A percentile compares a stretch with the other conserved stretches of the same genome.
These are phyloP conservation scores for Sinocyclocheilus maitianheensis DNA, from an alignment of 2,113 vertebrate species.

Conservation along the genomic window DNA sequence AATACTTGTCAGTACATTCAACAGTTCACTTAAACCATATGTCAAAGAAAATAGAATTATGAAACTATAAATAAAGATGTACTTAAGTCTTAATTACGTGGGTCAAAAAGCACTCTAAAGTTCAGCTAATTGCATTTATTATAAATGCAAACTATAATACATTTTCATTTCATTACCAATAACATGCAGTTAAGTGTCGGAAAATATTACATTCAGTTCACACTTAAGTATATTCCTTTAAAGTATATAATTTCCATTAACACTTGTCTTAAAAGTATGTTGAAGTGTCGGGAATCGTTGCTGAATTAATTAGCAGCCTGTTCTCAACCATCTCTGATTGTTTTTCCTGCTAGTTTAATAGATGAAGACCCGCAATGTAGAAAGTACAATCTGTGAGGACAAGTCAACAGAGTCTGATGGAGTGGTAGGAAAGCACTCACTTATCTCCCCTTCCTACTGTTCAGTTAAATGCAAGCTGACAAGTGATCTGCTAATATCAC, in stretches of 20 bases:
- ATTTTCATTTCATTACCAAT: too few species aligned
- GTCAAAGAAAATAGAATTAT: too few species aligned
- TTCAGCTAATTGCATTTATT: too few species aligned
- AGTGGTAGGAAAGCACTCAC: conserved; percentile 19
- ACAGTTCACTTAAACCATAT: too few species aligned
- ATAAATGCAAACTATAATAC: too few species aligned
- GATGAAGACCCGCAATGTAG: background rate
- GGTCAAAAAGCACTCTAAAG: too few species aligned
- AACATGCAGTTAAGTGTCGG: too few species aligned
- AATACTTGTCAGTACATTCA: too few species aligned
- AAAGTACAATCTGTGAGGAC: background rate
- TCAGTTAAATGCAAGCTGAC: conserved; percentile 30
- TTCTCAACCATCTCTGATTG: background rate
- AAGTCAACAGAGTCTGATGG: conserved; percentile 9
- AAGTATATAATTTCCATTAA: background rate
- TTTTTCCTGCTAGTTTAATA: background rate
- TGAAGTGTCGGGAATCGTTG: background rate
- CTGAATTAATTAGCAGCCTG: background rate
- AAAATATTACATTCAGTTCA: too few species aligned
- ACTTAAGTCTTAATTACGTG: too few species aligned
- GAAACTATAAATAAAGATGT: too few species aligned
- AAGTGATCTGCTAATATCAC: background rate
- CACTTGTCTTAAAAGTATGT: background rate
- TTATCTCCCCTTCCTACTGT: conserved; percentile 37
- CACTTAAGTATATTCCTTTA: background rate